phyloP scores from a whole-genome alignment of 2,888 invertebrate genomes.

The Scelioninae gen. 1 region DNA sequence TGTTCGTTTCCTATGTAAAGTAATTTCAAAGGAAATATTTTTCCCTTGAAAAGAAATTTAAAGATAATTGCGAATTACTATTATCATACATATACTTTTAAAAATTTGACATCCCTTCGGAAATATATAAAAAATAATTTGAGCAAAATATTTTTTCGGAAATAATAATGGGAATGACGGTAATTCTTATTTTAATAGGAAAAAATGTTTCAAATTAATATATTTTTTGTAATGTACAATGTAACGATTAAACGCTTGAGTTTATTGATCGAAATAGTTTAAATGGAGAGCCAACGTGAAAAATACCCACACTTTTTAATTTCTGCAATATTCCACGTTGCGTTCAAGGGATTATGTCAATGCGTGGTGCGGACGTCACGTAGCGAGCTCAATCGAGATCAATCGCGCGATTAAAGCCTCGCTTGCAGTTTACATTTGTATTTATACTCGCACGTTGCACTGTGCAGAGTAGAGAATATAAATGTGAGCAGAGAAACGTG shows the following conservation, averaged over 20 bases:
- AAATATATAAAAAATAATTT: too few relatives aligned
- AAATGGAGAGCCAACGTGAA: not conserved
- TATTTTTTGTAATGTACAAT: too few relatives aligned
- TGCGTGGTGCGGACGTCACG: constrained; percentile 35
- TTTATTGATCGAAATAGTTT: not conserved
- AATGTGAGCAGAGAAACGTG: constrained; percentile 35
- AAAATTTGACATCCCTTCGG: too few relatives aligned
- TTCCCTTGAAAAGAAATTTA: too few relatives aligned
- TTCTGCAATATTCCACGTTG: constrained; percentile 1
- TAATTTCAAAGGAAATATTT: too few relatives aligned
- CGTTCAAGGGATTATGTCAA: constrained; percentile 41
- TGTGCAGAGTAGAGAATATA: constrained; percentile 20
- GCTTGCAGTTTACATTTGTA: constrained; percentile 52
- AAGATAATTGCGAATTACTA: too few relatives aligned
- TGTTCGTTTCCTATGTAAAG: too few relatives aligned
- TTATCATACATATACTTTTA: too few relatives aligned
- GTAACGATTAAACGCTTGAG: not conserved
- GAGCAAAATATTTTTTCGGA: too few relatives aligned
- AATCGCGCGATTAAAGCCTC: constrained; percentile 50
- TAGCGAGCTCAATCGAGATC: constrained; percentile 47
- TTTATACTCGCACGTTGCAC: constrained; percentile 37
- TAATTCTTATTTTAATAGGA: too few relatives aligned
- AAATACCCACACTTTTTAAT: constrained; percentile 25
- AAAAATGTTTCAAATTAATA: too few relatives aligned
- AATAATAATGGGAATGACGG: too few relatives aligned